Base-by-base conservation (phyloP, 2,888 invertebrate genomes). In the Harpagoxenus sublaevis region DNA sequence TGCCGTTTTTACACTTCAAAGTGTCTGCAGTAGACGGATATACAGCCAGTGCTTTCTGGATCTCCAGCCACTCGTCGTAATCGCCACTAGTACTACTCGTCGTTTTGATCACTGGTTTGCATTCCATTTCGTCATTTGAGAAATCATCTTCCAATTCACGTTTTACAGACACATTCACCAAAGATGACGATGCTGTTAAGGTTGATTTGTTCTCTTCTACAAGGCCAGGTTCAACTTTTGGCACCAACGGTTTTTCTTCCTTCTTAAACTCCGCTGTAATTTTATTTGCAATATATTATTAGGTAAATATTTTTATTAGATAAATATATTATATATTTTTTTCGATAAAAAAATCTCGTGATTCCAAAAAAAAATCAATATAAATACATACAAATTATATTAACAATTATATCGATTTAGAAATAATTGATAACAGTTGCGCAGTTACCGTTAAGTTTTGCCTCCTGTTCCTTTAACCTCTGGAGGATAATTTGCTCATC, bases 401-500 rank as follows among this genome's bases (percentile, higher is more conserved):
- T 57, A 73, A 28, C 2, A 71, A 57, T n/a, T 53, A 39, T 6
- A 83, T 63, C 51, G 31, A 70, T 70, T 65, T 45, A 8, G 31
- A 71, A 55, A 71, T 65, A 71, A 78, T 35, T 55, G 10, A 65
- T 62, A 57, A 55, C 31, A 53, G 23, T 23, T n/a, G 48, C 10
- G 18, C 55, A 31, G 90, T 87, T 92, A 95, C 95, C 94, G 84
- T 88, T 93, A 73, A 92, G 92, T 92, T 94, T 95, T 83, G 94
- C 94, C 88, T 95, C 95, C 88, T 96, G 96, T 78, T 96, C 96
- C 68, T 96, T 96, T 87, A 97, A 94, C 91, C 96, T 96, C 77
- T 96, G 96, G 66, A 98, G 95, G 84, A 96, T 96, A 86, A 96
- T 96, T 90, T 97, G 96, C 86, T 98, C 97, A 92, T 98, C 98